Base-by-base conservation (phyloP, 2,888 invertebrate species). In the Atethmia centrago region DNA sequence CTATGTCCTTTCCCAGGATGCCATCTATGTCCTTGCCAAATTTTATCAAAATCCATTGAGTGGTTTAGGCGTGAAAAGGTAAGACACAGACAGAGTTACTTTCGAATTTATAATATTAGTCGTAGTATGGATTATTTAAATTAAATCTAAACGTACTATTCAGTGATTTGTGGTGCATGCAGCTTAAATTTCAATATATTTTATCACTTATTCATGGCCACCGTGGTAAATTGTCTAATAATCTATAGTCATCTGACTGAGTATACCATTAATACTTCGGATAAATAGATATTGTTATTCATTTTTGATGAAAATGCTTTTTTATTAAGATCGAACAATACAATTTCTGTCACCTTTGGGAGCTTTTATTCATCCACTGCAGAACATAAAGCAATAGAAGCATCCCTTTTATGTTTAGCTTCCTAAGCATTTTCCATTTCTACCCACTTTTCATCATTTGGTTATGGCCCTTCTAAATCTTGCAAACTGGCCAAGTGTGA, bases 391-490 rank as follows among this genome's bases (percentile, higher is more conserved):
- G 28, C 19, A 59, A 21, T 25, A 40, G 25, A 56, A 56, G 31
- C 61, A 36, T 55, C 10, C 25, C 25, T 42, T 77, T 62, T 21
- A 28, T 36, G 14, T 77, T 77, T 31, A 47, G 16, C 45, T 68
- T 55, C 0, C 1, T 9, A 59, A 75, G 67, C 45, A 55, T 61
- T 61, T 55, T 78, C 49, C 25, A 49, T 42, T 70, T 61, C 21
- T 3, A 49, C 61, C 42, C 47, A 69, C 31, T 49, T 69, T 61
- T n/a, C 61, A 56, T 55, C 61, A 75, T 55, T 19, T 31, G 14
- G 14, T 19, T 77, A 67, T 31, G 25, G 61, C 16, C 42, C 25
- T 42, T n/a, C 7, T 12, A 28, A 61, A 61, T 55, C 42, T 47
- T 64, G 9, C 14, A 49, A 61, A 49, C 16, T 40, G 3, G 2